Base-by-base conservation (phyloP, 2,113 vertebrate genomes). In the Tachuris rubrigastra region DNA sequence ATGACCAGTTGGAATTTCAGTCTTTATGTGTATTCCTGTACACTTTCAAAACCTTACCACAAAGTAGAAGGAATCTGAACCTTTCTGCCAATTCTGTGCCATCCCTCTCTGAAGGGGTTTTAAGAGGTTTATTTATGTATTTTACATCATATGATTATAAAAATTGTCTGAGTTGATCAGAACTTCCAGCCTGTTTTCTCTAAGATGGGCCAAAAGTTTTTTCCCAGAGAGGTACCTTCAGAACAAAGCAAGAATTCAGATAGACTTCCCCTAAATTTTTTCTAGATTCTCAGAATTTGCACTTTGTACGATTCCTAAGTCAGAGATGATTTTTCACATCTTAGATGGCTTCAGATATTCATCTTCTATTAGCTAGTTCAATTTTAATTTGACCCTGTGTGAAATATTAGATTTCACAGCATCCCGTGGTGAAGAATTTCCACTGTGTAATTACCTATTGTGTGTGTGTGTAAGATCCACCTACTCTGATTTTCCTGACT, bases 391-490 rank as follows among this genome's bases (percentile, higher is more conserved):
- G 49, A 59, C 22, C 8, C 22, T 37, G 12, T 59, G 10, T 55
- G 67, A 90, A 95, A 76, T 21, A 3, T 33, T 66, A 50, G 7
- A 14, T 85, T 89, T 89, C 55, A 84, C 49, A 62, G n/a, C 19
- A 90, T 28, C 46, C 17, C 21, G 15, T 21, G 8, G 41, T 80
- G n/a, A 86, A 86, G 58, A 76, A 79, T 74, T 94, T 72, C 46
- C 11, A 67, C 19, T 0, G 0, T 13, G 11, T 79, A 79, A 85
- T 79, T 73, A 63, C 23, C 21, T 60, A 20, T 3, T 27, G 2
- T 23, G 15, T 77, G 10, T 77, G 10, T 76, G 6, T 56, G 14
- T 41, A 82, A 80, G 46, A 80, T 41, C 10, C 20, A 42, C 15
- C 16, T 66, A 6, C 22, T 88, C 44, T 62, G 46, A 53, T 80